Evolutionary conservation across 1,140 invertebrate genomes (phyloP).

Genomic region (Temnothorax nylanderi): DNA sequence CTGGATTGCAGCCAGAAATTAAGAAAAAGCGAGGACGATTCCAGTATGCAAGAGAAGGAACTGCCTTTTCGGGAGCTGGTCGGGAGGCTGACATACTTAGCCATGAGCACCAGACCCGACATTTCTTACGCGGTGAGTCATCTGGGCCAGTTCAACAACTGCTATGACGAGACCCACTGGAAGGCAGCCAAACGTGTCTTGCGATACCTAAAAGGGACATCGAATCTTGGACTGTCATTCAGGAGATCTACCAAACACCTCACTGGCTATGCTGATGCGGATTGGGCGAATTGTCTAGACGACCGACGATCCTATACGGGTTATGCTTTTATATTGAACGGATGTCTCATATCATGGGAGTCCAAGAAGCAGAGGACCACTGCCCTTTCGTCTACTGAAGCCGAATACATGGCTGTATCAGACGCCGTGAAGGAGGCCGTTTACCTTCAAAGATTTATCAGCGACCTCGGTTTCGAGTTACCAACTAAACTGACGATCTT

Average conservation of each 20-base stretch:
- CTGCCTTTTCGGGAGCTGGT: not conserved
- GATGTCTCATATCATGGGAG: constrained; percentile 18
- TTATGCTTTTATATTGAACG: constrained; percentile 53
- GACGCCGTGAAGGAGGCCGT: not conserved
- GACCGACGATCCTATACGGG: constrained; percentile 72
- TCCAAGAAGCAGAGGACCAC: not conserved
- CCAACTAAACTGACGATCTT: too few species aligned
- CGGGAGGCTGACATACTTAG: constrained; percentile 43
- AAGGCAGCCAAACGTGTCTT: constrained; percentile 77
- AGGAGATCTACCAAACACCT: too few species aligned
- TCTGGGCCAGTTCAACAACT: not conserved
- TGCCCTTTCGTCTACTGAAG: not conserved
- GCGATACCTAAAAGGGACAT: constrained; percentile 80
- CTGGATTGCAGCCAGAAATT: not conserved
- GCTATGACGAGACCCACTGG: constrained; percentile 68
- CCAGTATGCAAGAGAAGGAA: too few species aligned
- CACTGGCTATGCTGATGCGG: constrained; percentile 79
- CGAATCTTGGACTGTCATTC: constrained; percentile 32
- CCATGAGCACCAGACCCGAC: not conserved
- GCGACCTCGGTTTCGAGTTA: not conserved
- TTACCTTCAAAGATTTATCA: not conserved
- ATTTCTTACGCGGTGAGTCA: too few species aligned
- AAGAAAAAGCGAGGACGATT: too few species aligned
- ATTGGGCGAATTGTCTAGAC: constrained; percentile 73
- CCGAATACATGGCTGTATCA: not conserved